Base-by-base conservation (phyloP, 64 coral and sea anemone species). In the Astreopora myriophthalma region DNA sequence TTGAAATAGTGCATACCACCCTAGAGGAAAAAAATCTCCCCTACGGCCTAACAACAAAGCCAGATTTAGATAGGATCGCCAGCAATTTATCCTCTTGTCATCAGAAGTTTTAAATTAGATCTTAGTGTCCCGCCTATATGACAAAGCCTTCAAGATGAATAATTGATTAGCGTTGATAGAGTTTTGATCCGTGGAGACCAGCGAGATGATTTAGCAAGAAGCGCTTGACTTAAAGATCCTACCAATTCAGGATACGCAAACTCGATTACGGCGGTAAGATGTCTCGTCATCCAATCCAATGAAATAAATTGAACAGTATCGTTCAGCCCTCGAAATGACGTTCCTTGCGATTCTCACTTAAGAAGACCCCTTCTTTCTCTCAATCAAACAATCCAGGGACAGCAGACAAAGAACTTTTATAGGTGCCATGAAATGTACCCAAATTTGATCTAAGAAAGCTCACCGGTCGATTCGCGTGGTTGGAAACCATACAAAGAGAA, bases 41-140 rank as follows among this genome's bases (percentile, higher is more conserved):
- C 90, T 66, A 76, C 3, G 94, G 67, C 55, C 65, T 16, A 8
- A 38, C 37, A 85, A 96, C 90, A 96, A 96, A 69, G 70, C 31
- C 74, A 62, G 86, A 88, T 71, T 76, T 63, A 92, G 94, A 96
- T 89, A 87, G 34, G 87, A 96, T 96, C 86, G 60, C 57, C 65
- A 66, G 79, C 85, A 68, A 92, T 96, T 70, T 86, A 77, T 49
- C 77, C 58, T 36, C 87, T 79, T 87, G 90, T 96, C 94, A 96
- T 75, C 76, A 69, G 68, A 49, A 80, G 76, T 83, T 78, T 48
- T 92, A 92, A 92, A 96, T 92, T 76, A 93, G 90, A 96, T 89
- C 67, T 69, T 58, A 68, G 26, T 17, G 24, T 71, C 94, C 89
- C 94, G 89, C 86, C 86, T 91, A 89, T 78, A 71, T 64, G 68